Base-by-base conservation (phyloP, 2,113 vertebrate species). In the Pterocles orientalis region DNA sequence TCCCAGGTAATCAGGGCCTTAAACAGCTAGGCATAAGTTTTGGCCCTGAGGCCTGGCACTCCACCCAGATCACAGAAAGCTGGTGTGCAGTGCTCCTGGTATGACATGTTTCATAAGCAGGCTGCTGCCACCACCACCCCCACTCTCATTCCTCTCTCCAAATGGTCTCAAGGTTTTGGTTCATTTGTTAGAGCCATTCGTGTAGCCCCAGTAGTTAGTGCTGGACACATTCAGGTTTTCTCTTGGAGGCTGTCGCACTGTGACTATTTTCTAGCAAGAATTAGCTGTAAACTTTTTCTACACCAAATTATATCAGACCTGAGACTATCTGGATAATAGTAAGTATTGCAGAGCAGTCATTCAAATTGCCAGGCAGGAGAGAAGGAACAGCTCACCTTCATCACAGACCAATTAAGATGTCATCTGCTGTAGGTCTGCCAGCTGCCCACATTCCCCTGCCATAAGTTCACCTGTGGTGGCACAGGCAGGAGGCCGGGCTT, bases 401-500 rank as follows among this genome's bases (percentile, higher is more conserved):
- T 81, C 43, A 54, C 56, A 89, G 72, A 56, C 53, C 56, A 48
- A 33, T 50, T 70, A 64, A 65, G 64, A 77, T 66, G 72, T 69
- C 81, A 91, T 90, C 70, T 86, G 77, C 82, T 86, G 29, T 57
- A 62, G 36, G 29, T 76, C 88, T 97, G 97, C 92, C 90, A 94
- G 0, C 8, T 45, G 66, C 91, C 88, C 82, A 36, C 83, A 82
- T 96, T 88, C 90, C 80, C 61, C 76, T 60, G 72, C 71, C 39
- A 53, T 70, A 25, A n/a, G 88, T 77, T 96, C 92, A 94, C 83
- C 76, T 94, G 90, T 91, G 89, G 86, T 62, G 71, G 90, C 83
- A 88, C 78, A 82, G 95, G 68, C 85, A 36, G 72, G 79, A 88
- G 85, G 77, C 69, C 69, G 94, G 84, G 92, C 83, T 41, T 88